Evolutionary conservation across 2,113 vertebrate genomes (phyloP).

Genomic region (Psophia crepitans): DNA sequence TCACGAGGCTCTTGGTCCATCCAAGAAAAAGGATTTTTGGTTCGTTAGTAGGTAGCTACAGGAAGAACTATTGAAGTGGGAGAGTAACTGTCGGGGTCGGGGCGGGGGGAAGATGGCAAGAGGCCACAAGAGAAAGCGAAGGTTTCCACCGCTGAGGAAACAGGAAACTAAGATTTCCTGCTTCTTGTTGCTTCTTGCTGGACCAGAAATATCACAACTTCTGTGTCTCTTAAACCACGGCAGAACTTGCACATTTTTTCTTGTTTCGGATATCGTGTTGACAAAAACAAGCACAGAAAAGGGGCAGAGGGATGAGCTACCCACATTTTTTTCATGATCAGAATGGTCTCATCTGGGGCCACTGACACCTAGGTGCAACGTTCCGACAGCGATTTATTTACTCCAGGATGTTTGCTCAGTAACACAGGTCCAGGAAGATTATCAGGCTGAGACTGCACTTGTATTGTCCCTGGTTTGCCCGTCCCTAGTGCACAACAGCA

Average conservation of each 20-base stretch:
- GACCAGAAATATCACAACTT: not conserved
- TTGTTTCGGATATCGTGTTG: not conserved
- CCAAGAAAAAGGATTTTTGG: not conserved
- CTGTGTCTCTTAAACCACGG: not conserved
- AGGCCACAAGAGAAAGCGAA: not conserved
- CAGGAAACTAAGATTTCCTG: not conserved
- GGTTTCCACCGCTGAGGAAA: not conserved
- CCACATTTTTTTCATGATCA: not conserved
- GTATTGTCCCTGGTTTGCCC: not conserved
- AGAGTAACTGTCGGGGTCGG: not conserved
- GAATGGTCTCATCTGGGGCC: fast-evolving
- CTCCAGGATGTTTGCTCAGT: slow-evolving; percentile 18
- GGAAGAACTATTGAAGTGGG: not conserved
- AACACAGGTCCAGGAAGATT: slow-evolving; percentile 23
- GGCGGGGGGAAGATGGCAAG: not conserved
- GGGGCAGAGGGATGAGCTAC: not conserved
- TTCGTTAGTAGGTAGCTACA: not conserved
- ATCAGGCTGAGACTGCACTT: not conserved
- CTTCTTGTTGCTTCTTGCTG: not conserved
- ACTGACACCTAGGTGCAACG: not conserved
- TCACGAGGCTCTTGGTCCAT: not conserved
- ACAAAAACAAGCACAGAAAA: not conserved
- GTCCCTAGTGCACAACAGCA: not conserved
- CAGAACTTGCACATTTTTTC: not conserved
- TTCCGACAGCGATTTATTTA: not conserved